These are phyloP conservation scores for Cephus cinctus DNA, from an alignment of 1,140 invertebrate species.

Conservation along the genomic window DNA sequence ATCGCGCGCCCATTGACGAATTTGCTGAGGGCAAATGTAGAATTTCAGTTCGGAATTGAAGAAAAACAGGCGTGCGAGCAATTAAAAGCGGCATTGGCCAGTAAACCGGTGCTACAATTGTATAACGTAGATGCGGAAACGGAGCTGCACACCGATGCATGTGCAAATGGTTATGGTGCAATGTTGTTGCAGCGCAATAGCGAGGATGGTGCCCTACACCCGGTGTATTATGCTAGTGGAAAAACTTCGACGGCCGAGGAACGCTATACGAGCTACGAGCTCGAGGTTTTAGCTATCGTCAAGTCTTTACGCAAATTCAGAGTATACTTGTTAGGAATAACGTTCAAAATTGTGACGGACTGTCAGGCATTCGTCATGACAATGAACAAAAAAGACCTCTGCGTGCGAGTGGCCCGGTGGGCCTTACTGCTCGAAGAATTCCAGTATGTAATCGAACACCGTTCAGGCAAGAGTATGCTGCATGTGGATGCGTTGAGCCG, in stretches of 20 bases:
- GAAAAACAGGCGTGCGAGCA: background rate
- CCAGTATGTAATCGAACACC: conserved; percentile 34
- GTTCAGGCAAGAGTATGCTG: conserved; percentile 12
- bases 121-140: conserved; percentile 13
- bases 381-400: conserved; percentile 34
- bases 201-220: conserved; percentile 25
- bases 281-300: conserved; percentile 54
- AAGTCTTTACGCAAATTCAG: conserved; percentile 46
- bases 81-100: conserved; percentile 26
- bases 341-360: conserved; percentile 49
- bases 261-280: conserved; percentile 46
- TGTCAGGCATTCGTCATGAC: too few relatives aligned
- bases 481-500: conserved; percentile 22
- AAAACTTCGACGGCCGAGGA: conserved; percentile 36
- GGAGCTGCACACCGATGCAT: conserved; percentile 30
- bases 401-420: conserved; percentile 39
- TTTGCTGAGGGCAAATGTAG: conserved; percentile 9
- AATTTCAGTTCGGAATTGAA: background rate
- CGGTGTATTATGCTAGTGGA: conserved; percentile 43
- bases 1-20: conserved; percentile 25
- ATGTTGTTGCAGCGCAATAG: conserved; percentile 34
- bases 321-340: conserved; percentile 43
- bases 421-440: conserved; percentile 32
- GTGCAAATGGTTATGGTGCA: conserved; percentile 27
- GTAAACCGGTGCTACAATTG: conserved; percentile 17